A percentile compares a stretch with the other conserved stretches of the same genome.
Evolutionary conservation across 2,888 invertebrate species (phyloP).

Genomic region (Hypercompe scribonia): DNA sequence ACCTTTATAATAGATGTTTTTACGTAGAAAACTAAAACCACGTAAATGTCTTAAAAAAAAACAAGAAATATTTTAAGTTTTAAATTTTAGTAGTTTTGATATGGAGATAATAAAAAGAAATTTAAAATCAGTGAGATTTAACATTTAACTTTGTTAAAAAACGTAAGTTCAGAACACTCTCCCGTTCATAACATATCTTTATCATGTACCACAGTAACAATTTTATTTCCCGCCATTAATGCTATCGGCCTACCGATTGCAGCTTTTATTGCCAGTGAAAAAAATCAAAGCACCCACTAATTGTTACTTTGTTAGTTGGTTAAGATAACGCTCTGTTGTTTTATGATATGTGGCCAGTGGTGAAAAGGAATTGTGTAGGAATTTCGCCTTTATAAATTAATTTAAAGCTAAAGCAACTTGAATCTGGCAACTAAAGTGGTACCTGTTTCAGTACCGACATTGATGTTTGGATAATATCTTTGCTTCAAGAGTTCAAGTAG

Average conservation of each 20-base stretch:
- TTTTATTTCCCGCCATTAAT: conserved; percentile 39
- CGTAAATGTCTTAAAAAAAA: too few species aligned
- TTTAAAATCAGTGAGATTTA: background rate
- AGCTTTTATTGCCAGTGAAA: conserved; percentile 38
- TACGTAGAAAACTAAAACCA: too few species aligned
- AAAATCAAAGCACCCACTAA: conserved; percentile 34
- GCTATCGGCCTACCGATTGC: conserved; percentile 28
- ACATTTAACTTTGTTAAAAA: background rate
- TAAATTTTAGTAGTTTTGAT: background rate
- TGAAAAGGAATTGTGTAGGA: background rate
- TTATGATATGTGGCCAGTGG: background rate
- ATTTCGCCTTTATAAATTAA: conserved; percentile 3
- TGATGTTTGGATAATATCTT: background rate
- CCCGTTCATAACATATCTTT: background rate
- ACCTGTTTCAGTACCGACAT: background rate
- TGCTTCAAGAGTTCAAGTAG: background rate
- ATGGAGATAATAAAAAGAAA: background rate
- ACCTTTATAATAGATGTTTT: too few species aligned
- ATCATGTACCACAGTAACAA: conserved; percentile 3
- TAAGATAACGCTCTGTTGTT: conserved; percentile 4
- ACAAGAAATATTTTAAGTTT: too few species aligned
- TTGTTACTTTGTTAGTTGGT: conserved; percentile 30
- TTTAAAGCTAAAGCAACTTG: background rate
- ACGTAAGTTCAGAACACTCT: background rate
- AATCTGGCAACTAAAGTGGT: conserved; percentile 3